phyloP scores from a whole-genome alignment of 2,888 invertebrate genomes.

The Nemotelus nigrinus region DNA sequence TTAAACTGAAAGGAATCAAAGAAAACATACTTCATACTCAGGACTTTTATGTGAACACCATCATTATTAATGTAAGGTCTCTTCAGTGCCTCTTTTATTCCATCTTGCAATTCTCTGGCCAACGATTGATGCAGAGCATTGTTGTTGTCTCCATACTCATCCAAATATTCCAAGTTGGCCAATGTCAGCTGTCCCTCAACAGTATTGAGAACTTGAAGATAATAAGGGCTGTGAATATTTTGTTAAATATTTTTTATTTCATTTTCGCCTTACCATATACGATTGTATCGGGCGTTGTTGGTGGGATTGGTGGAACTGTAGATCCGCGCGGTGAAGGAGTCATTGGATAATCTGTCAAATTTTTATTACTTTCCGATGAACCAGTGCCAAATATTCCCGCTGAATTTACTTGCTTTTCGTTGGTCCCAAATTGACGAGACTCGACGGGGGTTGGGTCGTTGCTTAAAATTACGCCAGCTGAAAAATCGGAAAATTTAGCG shows the following conservation, averaged over 20 bases:
- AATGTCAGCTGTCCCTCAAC: constrained; percentile 75
- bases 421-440: constrained; percentile 70
- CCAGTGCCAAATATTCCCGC: constrained; percentile 63
- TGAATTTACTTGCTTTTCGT: constrained; percentile 63
- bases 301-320: constrained; percentile 53
- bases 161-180: constrained; percentile 72
- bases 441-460: constrained; percentile 71
- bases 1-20: not conserved
- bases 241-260: not conserved
- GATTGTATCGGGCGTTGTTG: constrained; percentile 66
- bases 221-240: constrained; percentile 39
- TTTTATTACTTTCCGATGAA: constrained; percentile 32
- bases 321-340: constrained; percentile 50
- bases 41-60: constrained; percentile 70
- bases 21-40: constrained; percentile 70
- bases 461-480: constrained; percentile 76
- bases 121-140: constrained; percentile 73
- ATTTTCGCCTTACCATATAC: constrained; percentile 66
- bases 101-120: constrained; percentile 69
- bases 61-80: constrained; percentile 67
- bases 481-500: constrained; percentile 51
- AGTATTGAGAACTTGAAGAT: constrained; percentile 72
- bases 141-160: constrained; percentile 70
- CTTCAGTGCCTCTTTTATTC: constrained; percentile 68
- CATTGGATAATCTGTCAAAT: constrained; percentile 44